These are phyloP conservation scores for Okapia johnstoni DNA, from an alignment of 2,113 vertebrate species.

Conservation along the genomic window DNA sequence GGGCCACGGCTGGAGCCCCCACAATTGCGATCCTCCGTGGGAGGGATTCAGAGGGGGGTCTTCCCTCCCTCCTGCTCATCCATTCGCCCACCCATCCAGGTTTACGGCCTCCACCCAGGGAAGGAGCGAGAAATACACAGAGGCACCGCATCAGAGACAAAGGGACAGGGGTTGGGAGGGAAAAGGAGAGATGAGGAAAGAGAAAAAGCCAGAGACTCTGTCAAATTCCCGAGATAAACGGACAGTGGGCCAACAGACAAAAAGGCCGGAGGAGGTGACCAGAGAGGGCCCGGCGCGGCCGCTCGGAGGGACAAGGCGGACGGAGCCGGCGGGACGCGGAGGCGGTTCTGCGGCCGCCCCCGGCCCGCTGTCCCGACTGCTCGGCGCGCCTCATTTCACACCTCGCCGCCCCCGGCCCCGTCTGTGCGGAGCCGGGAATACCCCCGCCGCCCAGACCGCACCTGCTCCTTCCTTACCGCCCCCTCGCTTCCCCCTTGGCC, in stretches of 20 bases:
- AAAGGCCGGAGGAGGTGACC: conserved; percentile 42
- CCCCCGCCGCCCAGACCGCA: conserved; percentile 72
- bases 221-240: conserved; percentile 29
- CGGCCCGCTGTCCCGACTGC: conserved; percentile 68
- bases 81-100: background rate
- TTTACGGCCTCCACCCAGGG: background rate
- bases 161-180: conserved; percentile 29
- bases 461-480: conserved; percentile 66
- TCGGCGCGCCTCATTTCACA: conserved; percentile 67
- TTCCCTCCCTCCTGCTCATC: background rate
- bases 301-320: background rate
- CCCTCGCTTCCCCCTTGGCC: conserved; percentile 32
- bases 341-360: conserved; percentile 68
- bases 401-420: conserved; percentile 75
- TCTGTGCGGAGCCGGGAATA: conserved; percentile 75
- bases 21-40: conserved; percentile 14
- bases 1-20: background rate
- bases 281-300: background rate
- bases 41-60: background rate
- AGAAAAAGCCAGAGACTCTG: background rate
- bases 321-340: background rate
- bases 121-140: background rate
- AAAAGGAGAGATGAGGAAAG: background rate
- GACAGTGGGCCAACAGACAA: conserved; percentile 44
- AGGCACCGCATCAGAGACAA: conserved; percentile 51